Evolutionary conservation across 2,113 vertebrate species (phyloP).

Genomic region (Gulo gulo): DNA sequence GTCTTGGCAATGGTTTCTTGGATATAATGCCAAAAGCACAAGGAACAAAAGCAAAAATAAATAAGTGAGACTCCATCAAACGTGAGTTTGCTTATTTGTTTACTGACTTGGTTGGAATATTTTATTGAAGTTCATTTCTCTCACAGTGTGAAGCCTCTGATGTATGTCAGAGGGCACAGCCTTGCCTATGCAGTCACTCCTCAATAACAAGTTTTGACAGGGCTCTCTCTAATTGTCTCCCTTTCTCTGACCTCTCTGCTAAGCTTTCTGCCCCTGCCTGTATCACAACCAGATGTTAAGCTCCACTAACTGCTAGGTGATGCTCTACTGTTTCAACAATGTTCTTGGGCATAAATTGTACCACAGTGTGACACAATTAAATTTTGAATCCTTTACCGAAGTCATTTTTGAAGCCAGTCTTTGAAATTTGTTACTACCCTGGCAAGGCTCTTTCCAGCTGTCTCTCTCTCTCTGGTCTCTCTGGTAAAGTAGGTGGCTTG

Average conservation of each 20-base stretch:
- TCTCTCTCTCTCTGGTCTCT: background rate
- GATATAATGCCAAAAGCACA: background rate
- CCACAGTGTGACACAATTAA: background rate
- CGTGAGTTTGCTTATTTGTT: background rate
- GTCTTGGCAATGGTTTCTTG: background rate
- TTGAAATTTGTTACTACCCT: background rate
- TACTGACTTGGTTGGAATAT: background rate
- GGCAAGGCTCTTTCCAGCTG: background rate
- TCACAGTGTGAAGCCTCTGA: background rate
- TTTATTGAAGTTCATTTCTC: background rate
- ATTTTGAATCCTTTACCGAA: background rate
- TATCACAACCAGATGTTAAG: background rate
- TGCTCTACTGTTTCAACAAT: background rate
- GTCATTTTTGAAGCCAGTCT: background rate
- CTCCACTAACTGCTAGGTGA: background rate
- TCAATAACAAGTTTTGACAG: background rate
- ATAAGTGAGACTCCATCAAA: background rate
- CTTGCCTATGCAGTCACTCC: background rate
- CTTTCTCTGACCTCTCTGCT: background rate
- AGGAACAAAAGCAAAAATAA: background rate
- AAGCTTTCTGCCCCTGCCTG: background rate
- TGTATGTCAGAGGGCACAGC: background rate
- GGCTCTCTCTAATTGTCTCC: background rate
- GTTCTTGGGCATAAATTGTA: background rate
- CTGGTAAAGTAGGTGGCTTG: background rate